Percentiles rank a stretch among this genome's conserved stretches.
Evolutionary conservation across 2,797 vertebrate genomes (phyloP).

Genomic region (Argyrosomus regius): DNA sequence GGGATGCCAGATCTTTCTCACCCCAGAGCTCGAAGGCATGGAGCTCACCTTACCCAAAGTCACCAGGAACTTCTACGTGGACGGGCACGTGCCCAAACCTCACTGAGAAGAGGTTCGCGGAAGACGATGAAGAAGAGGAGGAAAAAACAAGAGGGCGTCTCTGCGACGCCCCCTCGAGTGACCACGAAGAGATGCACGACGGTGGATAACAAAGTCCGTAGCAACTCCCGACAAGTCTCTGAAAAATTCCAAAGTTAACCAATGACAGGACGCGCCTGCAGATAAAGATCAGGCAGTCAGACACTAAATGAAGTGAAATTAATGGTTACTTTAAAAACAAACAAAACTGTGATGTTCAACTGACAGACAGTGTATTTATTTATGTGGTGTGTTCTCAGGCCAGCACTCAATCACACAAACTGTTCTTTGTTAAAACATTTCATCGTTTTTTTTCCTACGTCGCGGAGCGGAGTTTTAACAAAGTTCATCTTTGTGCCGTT

Average conservation of each 20-base stretch:
- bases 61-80: conserved; percentile 97
- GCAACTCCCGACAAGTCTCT: conserved; percentile 41
- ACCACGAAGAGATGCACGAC: conserved; percentile 33
- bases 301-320: conserved; percentile 37
- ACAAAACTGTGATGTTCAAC: conserved; percentile 30
- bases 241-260: conserved; percentile 45
- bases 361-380: conserved; percentile 39
- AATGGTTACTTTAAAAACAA: conserved; percentile 53
- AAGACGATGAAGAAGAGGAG: background rate
- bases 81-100: conserved; percentile 92
- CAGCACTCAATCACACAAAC: conserved; percentile 42
- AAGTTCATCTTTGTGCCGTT: conserved; percentile 28
- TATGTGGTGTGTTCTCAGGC: conserved; percentile 44
- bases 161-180: conserved; percentile 11
- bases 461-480: conserved; percentile 29
- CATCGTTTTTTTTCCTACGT: background rate
- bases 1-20: conserved; percentile 92
- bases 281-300: conserved; percentile 9
- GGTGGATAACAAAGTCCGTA: conserved; percentile 25
- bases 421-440: conserved; percentile 43
- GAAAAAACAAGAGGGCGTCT: background rate
- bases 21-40: conserved; percentile 88
- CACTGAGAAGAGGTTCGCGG: conserved; percentile 82
- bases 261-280: conserved; percentile 36
- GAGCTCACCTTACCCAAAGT: conserved; percentile 91